Conservation (phyloP, 2,888 invertebrate genomes). For the Volucella inflata region DNA sequence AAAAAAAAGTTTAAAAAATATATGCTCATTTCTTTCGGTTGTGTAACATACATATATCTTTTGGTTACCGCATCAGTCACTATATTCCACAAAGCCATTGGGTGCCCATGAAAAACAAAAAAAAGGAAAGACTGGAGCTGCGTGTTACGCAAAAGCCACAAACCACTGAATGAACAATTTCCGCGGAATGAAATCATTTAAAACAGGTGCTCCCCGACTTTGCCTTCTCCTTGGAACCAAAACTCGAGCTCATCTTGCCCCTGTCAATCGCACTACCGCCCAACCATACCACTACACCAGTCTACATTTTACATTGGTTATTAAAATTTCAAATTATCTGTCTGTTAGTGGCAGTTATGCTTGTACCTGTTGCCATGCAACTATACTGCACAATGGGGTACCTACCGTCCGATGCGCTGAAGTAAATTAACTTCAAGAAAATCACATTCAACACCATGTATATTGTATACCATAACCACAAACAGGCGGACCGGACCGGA, state of each 20-base stretch:
- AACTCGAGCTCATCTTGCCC: slow-evolving; percentile 15
- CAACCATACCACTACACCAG: neutral
- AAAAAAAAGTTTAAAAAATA: neutral
- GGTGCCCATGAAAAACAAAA: slow-evolving; percentile 29
- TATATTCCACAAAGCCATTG: slow-evolving; percentile 5
- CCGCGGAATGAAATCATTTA: slow-evolving; percentile 17
- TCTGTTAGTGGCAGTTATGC: neutral
- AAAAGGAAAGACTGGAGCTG: slow-evolving; percentile 1
- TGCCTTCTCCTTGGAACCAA: neutral
- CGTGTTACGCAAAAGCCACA: slow-evolving; percentile 44
- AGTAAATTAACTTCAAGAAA: neutral
- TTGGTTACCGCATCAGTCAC: slow-evolving; percentile 18
- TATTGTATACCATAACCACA: neutral
- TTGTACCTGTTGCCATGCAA: slow-evolving; percentile 21
- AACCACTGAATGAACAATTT: slow-evolving; percentile 34
- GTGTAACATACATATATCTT: slow-evolving; percentile 21
- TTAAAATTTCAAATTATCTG: slow-evolving; percentile 25
- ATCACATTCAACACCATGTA: neutral
- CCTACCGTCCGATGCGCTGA: slow-evolving; percentile 21
- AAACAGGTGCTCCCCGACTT: slow-evolving; percentile 16
- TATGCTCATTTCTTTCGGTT: neutral
- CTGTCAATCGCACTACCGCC: neutral
- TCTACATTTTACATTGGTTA: slow-evolving; percentile 13
- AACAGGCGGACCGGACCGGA: slow-evolving; percentile 36
- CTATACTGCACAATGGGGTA: slow-evolving; percentile 10